A percentile compares a stretch with the other conserved stretches of the same genome.
Conservation (phyloP, 2,888 invertebrate genomes). For the Amiota minor region DNA sequence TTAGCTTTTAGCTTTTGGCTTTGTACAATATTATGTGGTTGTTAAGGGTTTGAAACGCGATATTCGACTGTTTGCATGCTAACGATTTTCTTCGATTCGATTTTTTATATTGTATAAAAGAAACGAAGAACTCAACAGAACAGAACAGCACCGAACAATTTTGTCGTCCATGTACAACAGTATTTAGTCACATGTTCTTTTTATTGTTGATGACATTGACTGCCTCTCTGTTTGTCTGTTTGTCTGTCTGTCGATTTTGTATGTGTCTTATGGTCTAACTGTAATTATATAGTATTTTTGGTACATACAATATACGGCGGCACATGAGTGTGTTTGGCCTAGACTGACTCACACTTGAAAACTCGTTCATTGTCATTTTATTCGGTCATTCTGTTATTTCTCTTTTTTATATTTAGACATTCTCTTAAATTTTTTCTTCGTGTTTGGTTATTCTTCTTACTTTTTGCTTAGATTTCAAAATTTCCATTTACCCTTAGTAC, state of each 20-base stretch:
- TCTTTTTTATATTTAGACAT: too few relatives aligned
- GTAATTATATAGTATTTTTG: not conserved
- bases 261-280: not conserved
- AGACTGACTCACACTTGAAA: too few relatives aligned
- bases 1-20: too few relatives aligned
- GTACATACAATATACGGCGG: not conserved
- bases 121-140: too few relatives aligned
- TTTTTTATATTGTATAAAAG: not conserved
- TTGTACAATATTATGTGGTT: not conserved
- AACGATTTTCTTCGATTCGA: slow-evolving; percentile 17
- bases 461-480: too few relatives aligned
- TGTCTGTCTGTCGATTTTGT: not conserved
- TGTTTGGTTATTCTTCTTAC: too few relatives aligned
- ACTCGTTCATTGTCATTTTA: too few relatives aligned
- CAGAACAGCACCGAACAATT: too few relatives aligned
- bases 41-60: slow-evolving; percentile 19
- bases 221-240: not conserved
- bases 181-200: slow-evolving; percentile 2
- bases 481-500: too few relatives aligned
- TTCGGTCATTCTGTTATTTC: too few relatives aligned
- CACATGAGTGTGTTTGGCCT: slow-evolving; percentile 6
- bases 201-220: slow-evolving; percentile 1
- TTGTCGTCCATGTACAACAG: slow-evolving; percentile 7
- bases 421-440: too few relatives aligned
- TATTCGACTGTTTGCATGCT: slow-evolving; percentile 16